Conservation (phyloP, 2,113 vertebrate species). For the Pristiophorus japonicus region DNA sequence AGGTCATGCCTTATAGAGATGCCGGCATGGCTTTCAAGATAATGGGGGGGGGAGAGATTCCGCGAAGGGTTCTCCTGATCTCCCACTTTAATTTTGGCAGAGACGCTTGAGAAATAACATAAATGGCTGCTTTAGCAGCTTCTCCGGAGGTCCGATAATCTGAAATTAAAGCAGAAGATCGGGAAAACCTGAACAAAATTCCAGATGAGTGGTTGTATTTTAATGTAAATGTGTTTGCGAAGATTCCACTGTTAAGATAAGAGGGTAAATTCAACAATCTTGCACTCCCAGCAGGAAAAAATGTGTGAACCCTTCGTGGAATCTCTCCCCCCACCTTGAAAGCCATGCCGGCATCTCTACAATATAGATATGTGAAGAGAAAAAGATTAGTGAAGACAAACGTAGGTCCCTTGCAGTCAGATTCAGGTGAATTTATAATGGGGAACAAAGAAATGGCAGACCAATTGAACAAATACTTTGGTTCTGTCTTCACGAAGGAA, state of each 20-base stretch:
- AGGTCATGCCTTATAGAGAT: neutral
- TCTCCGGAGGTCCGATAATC: neutral
- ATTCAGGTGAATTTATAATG: too few relatives aligned
- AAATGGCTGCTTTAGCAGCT: neutral
- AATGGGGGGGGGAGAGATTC: neutral
- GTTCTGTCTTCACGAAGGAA: too few relatives aligned
- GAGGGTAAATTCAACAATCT: neutral
- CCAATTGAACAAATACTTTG: too few relatives aligned
- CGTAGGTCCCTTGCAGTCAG: too few relatives aligned
- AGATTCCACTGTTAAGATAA: neutral
- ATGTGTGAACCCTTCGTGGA: too few relatives aligned
- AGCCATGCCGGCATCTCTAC: too few relatives aligned
- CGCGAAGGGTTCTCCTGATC: neutral
- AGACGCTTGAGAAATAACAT: neutral
- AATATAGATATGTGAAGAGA: too few relatives aligned
- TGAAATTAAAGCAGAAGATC: neutral
- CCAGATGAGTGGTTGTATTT: neutral
- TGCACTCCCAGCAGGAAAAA: neutral
- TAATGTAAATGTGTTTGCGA: neutral
- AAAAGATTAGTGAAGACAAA: too few relatives aligned
- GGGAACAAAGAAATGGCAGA: too few relatives aligned
- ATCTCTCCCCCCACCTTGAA: too few relatives aligned
- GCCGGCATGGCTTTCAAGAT: neutral
- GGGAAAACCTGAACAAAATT: neutral
- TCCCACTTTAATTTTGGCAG: neutral